Evolutionary conservation across 2,888 invertebrate genomes (phyloP).

Genomic region (Sinelater perroti): DNA sequence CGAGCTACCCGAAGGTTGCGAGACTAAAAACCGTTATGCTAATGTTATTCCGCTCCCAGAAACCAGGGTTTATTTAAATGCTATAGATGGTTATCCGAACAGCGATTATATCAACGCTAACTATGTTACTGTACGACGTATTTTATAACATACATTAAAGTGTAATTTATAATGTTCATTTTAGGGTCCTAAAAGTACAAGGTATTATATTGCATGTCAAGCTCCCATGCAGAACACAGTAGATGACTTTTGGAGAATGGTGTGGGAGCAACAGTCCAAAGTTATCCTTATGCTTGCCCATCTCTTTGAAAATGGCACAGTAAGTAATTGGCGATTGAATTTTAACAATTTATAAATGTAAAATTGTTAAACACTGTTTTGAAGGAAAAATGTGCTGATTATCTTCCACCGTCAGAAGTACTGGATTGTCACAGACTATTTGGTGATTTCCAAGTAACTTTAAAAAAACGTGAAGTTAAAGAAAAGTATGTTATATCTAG

Average conservation of each 20-base stretch:
- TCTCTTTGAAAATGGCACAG: conserved; percentile 87
- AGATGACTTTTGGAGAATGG: conserved; percentile 93
- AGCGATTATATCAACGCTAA: conserved; percentile 95
- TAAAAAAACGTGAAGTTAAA: conserved; percentile 88
- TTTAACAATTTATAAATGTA: neutral
- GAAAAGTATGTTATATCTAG: conserved; percentile 91
- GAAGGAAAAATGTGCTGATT: conserved; percentile 90
- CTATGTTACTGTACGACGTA: conserved; percentile 86
- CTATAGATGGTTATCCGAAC: conserved; percentile 76
- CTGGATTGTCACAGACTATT: conserved; percentile 86
- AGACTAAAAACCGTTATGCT: conserved; percentile 91
- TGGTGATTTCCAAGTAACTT: conserved; percentile 87
- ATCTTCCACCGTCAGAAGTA: conserved; percentile 91
- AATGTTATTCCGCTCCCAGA: conserved; percentile 95
- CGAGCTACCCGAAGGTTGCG: conserved; percentile 86
- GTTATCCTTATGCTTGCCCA: conserved; percentile 91
- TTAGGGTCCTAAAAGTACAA: conserved; percentile 85
- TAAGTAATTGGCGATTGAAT: conserved; percentile 63
- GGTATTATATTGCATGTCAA: conserved; percentile 91
- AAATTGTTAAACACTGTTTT: too few relatives aligned
- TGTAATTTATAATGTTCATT: conserved; percentile 38
- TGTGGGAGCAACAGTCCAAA: conserved; percentile 92
- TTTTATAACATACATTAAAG: too few relatives aligned
- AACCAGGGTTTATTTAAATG: conserved; percentile 81
- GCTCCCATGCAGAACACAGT: conserved; percentile 87